These are phyloP conservation scores for Asarcornis scutulata DNA, from an alignment of 2,113 vertebrate species.

Conservation along the genomic window DNA sequence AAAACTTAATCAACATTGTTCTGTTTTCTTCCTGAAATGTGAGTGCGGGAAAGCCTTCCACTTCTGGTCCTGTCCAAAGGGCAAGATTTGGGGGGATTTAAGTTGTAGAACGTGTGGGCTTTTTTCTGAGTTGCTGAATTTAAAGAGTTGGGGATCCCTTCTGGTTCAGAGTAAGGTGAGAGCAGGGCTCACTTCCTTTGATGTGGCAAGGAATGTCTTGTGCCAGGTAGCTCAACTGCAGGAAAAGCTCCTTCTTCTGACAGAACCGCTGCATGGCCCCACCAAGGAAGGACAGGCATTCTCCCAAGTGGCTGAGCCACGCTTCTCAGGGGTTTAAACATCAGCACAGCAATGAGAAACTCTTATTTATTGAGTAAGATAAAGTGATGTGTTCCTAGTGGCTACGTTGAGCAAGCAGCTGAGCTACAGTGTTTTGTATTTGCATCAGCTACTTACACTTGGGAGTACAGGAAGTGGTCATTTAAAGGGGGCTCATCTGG, in stretches of 20 bases:
- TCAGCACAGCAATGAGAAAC: neutral
- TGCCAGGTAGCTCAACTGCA: neutral
- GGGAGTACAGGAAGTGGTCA: neutral
- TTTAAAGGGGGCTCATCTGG: neutral
- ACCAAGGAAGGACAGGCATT: neutral
- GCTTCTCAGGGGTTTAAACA: neutral
- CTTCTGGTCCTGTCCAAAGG: neutral
- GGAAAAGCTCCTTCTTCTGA: neutral
- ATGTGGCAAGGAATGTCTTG: neutral
- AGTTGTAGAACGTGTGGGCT: neutral
- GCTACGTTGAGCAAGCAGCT: neutral
- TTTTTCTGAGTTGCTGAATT: neutral
- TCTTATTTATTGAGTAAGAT: neutral
- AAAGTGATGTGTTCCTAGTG: neutral
- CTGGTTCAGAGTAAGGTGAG: neutral
- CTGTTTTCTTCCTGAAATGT: neutral
- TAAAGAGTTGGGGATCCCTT: neutral
- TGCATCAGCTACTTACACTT: neutral
- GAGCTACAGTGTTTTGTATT: neutral
- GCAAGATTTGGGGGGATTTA: neutral
- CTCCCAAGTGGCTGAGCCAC: neutral
- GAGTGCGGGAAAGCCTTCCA: neutral
- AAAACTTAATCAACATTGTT: neutral
- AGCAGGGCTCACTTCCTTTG: neutral
- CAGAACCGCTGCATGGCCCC: neutral